A percentile compares a stretch with the other conserved stretches of the same genome.
phyloP scores from a whole-genome alignment of 1,140 invertebrate genomes.

The Drosophila takahashii region DNA sequence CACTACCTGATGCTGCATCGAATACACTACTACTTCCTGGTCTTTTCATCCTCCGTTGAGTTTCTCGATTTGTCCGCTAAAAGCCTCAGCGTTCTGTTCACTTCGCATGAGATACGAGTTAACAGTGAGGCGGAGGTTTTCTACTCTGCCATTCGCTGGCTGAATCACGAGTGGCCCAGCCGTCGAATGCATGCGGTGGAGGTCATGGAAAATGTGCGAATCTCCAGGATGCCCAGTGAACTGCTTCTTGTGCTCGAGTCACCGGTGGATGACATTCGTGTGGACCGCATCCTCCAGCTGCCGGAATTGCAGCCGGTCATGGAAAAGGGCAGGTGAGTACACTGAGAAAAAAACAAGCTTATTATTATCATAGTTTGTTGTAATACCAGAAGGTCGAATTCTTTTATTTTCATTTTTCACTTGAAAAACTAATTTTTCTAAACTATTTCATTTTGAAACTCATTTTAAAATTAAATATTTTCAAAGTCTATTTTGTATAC shows the following conservation, averaged over 20 bases:
- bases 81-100: constrained; percentile 18
- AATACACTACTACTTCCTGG: constrained; percentile 42
- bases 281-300: constrained; percentile 11
- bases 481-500: too few species aligned
- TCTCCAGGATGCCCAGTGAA: constrained; percentile 2
- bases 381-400: too few species aligned
- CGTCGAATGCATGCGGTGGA: not conserved
- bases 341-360: too few species aligned
- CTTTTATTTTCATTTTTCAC: too few species aligned
- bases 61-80: constrained; percentile 14
- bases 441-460: too few species aligned
- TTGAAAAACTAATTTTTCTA: too few species aligned
- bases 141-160: constrained; percentile 53
- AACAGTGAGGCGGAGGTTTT: constrained; percentile 53
- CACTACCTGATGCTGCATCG: constrained; percentile 33
- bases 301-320: not conserved
- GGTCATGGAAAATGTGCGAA: constrained; percentile 24
- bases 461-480: too few species aligned
- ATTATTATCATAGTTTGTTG: too few species aligned
- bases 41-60: constrained; percentile 31
- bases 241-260: constrained; percentile 5
- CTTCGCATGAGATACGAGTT: constrained; percentile 31
- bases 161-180: constrained; percentile 37
- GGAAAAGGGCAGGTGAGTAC: constrained; percentile 5
- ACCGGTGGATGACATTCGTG: not conserved